Evolutionary conservation across 2,888 invertebrate genomes (phyloP).

Genomic region (Lamellibrachia satsuma): DNA sequence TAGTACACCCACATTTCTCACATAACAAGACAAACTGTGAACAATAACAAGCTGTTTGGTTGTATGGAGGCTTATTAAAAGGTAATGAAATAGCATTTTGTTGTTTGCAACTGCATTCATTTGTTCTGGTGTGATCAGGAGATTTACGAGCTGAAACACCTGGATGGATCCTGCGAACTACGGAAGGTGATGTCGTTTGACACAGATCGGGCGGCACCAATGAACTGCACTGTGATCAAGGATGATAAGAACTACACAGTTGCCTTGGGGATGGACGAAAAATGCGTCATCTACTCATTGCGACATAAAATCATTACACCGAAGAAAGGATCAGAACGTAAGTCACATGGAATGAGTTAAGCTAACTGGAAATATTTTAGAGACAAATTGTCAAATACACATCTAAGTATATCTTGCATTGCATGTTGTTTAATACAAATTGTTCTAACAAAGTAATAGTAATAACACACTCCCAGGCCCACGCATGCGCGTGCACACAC

Average conservation of each 20-base stretch:
- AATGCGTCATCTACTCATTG: slow-evolving; percentile 65
- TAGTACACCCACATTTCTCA: no score
- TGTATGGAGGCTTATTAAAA: no score
- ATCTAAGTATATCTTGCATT: no score
- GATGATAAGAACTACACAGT: slow-evolving; percentile 79
- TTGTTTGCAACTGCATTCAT: background rate
- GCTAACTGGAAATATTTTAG: no score
- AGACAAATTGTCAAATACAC: no score
- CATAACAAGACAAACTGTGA: no score
- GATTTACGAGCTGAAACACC: slow-evolving; percentile 87
- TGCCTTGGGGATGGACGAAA: slow-evolving; percentile 90
- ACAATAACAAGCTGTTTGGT: background rate
- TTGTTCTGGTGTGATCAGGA: slow-evolving; percentile 73
- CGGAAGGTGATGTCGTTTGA: slow-evolving; percentile 89
- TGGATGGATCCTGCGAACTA: slow-evolving; percentile 81
- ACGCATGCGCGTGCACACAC: background rate
- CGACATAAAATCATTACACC: slow-evolving; percentile 60
- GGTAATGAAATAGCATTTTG: background rate
- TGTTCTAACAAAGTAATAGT: no score
- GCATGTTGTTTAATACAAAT: no score
- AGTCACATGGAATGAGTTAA: background rate
- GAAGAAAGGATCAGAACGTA: slow-evolving; percentile 39
- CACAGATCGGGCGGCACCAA: slow-evolving; percentile 75
- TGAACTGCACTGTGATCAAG: slow-evolving; percentile 85
- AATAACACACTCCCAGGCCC: no score